These are phyloP conservation scores for Boleophthalmus pectinirostris DNA, from an alignment of 2,113 vertebrate species.

Conservation along the genomic window DNA sequence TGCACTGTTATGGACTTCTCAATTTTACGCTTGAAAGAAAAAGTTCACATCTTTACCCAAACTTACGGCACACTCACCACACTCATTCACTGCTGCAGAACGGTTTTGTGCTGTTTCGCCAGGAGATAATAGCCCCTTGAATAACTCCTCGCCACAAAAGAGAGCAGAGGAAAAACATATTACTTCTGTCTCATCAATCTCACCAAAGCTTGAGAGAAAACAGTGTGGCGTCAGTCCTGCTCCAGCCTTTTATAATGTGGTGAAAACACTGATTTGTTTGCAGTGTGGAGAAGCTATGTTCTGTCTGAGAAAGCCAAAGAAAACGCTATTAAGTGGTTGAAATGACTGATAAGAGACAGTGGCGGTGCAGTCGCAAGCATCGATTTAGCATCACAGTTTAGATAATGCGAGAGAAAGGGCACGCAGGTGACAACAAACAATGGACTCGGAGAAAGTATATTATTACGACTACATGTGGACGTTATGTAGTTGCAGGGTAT, in stretches of 20 bases:
- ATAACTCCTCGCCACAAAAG: not conserved
- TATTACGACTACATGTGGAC: not conserved
- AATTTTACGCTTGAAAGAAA: not conserved
- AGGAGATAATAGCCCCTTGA: slow-evolving; percentile 1
- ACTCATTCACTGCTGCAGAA: not conserved
- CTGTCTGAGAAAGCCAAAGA: not conserved
- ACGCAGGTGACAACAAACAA: not conserved
- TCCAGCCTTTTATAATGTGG: not conserved
- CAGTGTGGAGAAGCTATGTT: not conserved
- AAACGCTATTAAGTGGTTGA: slow-evolving; percentile 7
- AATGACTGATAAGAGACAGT: slow-evolving; percentile 1
- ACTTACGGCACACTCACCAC: not conserved
- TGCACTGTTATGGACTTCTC: too few species aligned
- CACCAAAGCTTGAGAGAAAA: not conserved
- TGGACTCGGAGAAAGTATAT: not conserved
- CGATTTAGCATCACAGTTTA: not conserved
- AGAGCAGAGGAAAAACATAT: slow-evolving; percentile 3
- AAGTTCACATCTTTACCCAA: not conserved
- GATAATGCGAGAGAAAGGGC: not conserved
- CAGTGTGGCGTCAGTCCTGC: not conserved
- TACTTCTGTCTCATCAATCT: slow-evolving; percentile 2
- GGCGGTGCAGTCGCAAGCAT: not conserved
- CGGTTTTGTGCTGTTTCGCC: not conserved
- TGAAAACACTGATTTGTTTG: slow-evolving; percentile 6
- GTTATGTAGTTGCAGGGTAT: too few species aligned